phyloP scores from a whole-genome alignment of 2,797 vertebrate genomes.

The Girardinus metallicus region DNA sequence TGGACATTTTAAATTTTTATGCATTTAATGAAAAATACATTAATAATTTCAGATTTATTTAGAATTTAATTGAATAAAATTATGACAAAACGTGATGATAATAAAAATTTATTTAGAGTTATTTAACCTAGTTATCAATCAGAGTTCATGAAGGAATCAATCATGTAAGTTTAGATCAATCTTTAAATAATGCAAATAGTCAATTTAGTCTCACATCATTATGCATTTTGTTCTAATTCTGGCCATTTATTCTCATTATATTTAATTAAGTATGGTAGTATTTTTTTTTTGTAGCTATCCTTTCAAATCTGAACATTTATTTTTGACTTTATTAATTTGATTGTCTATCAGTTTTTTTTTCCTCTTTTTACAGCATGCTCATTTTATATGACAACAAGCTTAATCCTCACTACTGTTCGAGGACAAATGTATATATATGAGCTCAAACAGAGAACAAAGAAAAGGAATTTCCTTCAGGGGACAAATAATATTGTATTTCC shows the following conservation, averaged over 20 bases:
- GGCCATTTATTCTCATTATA: neutral
- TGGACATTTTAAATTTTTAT: no score
- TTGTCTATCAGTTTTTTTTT: neutral
- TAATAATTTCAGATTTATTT: no score
- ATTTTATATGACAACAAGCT: neutral
- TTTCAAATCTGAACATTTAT: neutral
- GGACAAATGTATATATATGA: slow-evolving; percentile 14
- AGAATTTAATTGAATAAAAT: no score
- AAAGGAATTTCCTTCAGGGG: slow-evolving; percentile 59
- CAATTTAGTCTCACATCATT: neutral
- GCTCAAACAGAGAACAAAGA: slow-evolving; percentile 50
- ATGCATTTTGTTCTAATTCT: neutral
- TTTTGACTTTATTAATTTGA: neutral
- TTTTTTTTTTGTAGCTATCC: neutral
- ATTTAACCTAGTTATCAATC: no score
- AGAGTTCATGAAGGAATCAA: no score
- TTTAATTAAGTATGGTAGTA: neutral
- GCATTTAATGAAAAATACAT: no score
- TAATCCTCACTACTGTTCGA: neutral
- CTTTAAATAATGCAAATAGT: neutral
- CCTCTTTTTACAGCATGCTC: neutral
- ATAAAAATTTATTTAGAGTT: no score
- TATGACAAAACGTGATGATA: no score
- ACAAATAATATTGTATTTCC: slow-evolving; percentile 76
- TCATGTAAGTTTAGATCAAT: no score